Percentiles rank a stretch among this genome's conserved stretches.
These are phyloP conservation scores for Euura lappo DNA, from an alignment of 1,140 invertebrate genomes.

Conservation along the genomic window DNA sequence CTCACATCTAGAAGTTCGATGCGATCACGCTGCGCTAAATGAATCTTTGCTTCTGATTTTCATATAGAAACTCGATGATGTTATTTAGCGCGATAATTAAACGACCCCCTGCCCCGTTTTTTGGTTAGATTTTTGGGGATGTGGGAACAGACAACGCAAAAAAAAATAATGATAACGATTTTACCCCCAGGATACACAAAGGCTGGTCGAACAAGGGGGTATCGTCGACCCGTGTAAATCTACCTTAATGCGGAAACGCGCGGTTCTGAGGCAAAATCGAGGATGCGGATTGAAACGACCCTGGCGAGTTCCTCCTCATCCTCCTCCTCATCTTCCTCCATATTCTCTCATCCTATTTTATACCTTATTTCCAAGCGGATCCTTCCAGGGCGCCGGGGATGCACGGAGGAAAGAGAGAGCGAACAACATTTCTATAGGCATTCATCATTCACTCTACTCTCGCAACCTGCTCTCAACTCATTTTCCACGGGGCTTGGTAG, in stretches of 20 bases:
- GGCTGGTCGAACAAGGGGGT: not conserved
- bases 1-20: too few species aligned
- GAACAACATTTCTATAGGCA: constrained; percentile 44
- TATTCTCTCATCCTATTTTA: not conserved
- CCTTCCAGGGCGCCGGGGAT: constrained; percentile 16
- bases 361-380: not conserved
- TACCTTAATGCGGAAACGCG: constrained; percentile 1
- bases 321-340: not conserved
- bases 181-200: too few species aligned
- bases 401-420: constrained; percentile 24
- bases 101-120: too few species aligned
- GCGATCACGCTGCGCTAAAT: too few species aligned
- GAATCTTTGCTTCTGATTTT: too few species aligned
- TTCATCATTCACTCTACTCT: constrained; percentile 42
- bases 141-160: too few species aligned
- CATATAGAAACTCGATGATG: too few species aligned
- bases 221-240: constrained; percentile 6
- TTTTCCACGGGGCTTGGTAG: constrained; percentile 30
- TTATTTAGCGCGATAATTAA: too few species aligned
- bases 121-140: too few species aligned
- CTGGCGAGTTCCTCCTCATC: constrained; percentile 17
- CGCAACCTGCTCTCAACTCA: constrained; percentile 26
- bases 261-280: not conserved
- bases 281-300: constrained; percentile 14
- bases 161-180: too few species aligned